phyloP scores from a whole-genome alignment of 2,888 invertebrate genomes.

The Chouioia cunea region DNA sequence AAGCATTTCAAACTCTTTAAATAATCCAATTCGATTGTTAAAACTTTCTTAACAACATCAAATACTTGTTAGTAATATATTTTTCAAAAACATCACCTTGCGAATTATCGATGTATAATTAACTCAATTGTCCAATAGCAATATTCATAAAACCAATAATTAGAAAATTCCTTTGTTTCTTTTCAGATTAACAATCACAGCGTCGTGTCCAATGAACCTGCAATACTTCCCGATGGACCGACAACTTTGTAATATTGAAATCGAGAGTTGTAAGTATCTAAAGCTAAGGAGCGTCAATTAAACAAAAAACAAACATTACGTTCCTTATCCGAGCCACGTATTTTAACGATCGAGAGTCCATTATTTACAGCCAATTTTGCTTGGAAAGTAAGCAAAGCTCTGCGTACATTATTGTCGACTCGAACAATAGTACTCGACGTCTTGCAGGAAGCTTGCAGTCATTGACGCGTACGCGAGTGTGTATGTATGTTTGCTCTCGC shows the following conservation, averaged over 20 bases:
- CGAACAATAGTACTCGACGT: slow-evolving; percentile 31
- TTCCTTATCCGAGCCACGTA: neutral
- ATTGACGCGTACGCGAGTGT: slow-evolving; percentile 11
- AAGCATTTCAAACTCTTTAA: too few relatives aligned
- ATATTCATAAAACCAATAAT: too few relatives aligned
- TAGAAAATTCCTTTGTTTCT: neutral
- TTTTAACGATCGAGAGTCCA: slow-evolving; percentile 11
- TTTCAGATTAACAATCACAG: slow-evolving; percentile 91
- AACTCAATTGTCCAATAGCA: too few relatives aligned
- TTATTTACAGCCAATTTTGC: neutral
- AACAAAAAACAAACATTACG: neutral
- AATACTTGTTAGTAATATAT: too few relatives aligned
- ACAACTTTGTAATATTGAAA: slow-evolving; percentile 94
- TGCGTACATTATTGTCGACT: neutral
- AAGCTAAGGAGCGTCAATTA: neutral
- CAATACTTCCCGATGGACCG: slow-evolving; percentile 98
- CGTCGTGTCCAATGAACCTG: slow-evolving; percentile 95
- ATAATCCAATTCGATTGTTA: too few relatives aligned
- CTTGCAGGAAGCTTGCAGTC: slow-evolving; percentile 26
- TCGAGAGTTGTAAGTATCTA: slow-evolving; percentile 95
- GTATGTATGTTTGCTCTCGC: too few relatives aligned
- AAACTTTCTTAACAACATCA: too few relatives aligned
- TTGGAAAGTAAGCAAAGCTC: neutral
- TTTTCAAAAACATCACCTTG: too few relatives aligned
- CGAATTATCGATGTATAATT: too few relatives aligned